Percentiles rank a stretch among this genome's conserved stretches.
Conservation (phyloP, 2,113 vertebrate species). For the Campylorhamphus procurvoides region DNA sequence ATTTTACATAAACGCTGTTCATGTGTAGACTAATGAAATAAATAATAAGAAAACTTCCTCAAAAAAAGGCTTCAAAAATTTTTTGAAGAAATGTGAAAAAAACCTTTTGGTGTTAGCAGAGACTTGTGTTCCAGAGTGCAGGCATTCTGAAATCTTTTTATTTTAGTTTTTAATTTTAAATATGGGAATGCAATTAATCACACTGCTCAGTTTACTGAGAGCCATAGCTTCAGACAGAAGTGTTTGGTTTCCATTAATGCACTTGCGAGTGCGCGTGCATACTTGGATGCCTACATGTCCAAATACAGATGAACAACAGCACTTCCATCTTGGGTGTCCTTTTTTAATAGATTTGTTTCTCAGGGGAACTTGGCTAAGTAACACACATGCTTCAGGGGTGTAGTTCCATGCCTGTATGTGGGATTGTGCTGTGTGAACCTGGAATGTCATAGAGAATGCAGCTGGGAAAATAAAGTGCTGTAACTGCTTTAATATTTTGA, state of each 20-base stretch:
- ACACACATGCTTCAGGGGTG: background rate
- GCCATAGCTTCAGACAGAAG: background rate
- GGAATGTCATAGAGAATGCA: background rate
- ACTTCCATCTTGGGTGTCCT: background rate
- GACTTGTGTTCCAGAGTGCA: background rate
- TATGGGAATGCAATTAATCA: background rate
- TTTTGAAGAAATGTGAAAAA: background rate
- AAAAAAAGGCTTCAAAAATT: background rate
- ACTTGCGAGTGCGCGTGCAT: fast-evolving
- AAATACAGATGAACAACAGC: background rate
- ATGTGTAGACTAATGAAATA: background rate
- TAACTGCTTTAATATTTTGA: background rate
- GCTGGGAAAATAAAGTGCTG: background rate
- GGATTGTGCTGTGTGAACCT: background rate
- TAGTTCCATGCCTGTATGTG: background rate
- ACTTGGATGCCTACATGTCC: background rate
- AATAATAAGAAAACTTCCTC: background rate
- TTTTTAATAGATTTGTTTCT: background rate
- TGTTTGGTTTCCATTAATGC: background rate
- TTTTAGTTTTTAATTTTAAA: slow-evolving; percentile 4
- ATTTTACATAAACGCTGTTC: background rate
- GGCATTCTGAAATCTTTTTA: background rate
- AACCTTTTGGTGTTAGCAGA: background rate
- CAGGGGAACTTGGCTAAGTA: background rate
- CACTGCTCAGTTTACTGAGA: background rate